A percentile compares a stretch with the other conserved stretches of the same genome.
Evolutionary conservation across 2,888 invertebrate genomes (phyloP).

Genomic region (Minunthozetes semirufus): DNA sequence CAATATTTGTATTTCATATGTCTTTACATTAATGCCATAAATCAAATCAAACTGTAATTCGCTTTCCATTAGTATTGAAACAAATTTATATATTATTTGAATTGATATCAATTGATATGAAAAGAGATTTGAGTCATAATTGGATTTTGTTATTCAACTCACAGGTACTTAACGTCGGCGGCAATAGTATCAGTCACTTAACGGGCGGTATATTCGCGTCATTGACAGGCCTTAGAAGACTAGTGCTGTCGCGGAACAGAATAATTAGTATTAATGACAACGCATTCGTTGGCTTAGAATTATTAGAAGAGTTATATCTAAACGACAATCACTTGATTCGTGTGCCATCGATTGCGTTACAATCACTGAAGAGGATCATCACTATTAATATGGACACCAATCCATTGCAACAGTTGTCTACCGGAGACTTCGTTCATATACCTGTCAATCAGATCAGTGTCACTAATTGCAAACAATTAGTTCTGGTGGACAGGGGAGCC

Average conservation of each 20-base stretch:
- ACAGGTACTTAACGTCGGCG: conserved; percentile 6
- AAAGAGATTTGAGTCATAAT: background rate
- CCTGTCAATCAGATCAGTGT: conserved; percentile 47
- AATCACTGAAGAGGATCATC: conserved; percentile 40
- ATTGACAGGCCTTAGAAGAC: conserved; percentile 44
- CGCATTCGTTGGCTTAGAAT: conserved; percentile 46
- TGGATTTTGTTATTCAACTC: background rate
- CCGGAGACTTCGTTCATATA: conserved; percentile 45
- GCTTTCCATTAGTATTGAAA: too few species aligned
- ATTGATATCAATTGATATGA: too few species aligned
- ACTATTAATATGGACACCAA: conserved; percentile 43
- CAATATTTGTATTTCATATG: too few species aligned
- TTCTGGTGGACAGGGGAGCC: conserved; percentile 47
- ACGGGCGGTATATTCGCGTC: conserved; percentile 45
- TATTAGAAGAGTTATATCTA: conserved; percentile 43
- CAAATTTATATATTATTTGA: too few species aligned
- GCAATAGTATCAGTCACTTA: conserved; percentile 40
- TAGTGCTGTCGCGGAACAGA: conserved; percentile 46
- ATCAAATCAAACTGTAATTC: too few species aligned
- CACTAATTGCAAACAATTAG: conserved; percentile 47
- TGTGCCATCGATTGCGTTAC: conserved; percentile 40
- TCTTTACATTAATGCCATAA: too few species aligned
- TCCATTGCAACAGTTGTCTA: conserved; percentile 42
- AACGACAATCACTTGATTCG: conserved; percentile 39
- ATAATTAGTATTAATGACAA: conserved; percentile 45